These are phyloP conservation scores for Geotrupes spiniger DNA, from an alignment of 2,888 invertebrate genomes.

Conservation along the genomic window DNA sequence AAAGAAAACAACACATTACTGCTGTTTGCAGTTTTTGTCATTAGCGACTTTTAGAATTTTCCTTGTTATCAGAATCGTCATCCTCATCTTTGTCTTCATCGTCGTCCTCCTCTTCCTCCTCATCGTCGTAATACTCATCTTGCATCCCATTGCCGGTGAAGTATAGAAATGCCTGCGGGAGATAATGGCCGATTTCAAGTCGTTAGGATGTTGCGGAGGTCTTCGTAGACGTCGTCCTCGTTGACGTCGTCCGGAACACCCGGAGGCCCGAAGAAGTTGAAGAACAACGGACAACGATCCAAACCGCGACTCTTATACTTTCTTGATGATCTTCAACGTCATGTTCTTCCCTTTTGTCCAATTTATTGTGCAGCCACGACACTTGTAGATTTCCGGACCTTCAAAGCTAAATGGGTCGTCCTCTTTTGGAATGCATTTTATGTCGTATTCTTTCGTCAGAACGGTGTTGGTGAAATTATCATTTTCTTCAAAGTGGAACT, in stretches of 20 bases:
- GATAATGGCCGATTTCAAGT: conserved; percentile 98
- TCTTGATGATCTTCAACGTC: conserved; percentile 92
- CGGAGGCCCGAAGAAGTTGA: conserved; percentile 98
- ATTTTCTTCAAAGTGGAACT: conserved; percentile 90
- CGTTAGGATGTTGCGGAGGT: conserved; percentile 79
- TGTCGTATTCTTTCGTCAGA: conserved; percentile 88
- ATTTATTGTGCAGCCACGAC: conserved; percentile 90
- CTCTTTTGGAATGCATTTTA: conserved; percentile 85
- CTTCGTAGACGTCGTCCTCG: conserved; percentile 83
- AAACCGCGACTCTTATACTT: conserved; percentile 96
- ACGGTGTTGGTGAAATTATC: conserved; percentile 83
- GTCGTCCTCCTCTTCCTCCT: conserved; percentile 61
- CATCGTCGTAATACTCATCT: conserved; percentile 75
- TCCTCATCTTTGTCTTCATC: conserved; percentile 57
- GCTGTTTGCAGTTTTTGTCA: conserved; percentile 47
- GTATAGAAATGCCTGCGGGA: conserved; percentile 95
- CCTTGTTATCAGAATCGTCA: conserved; percentile 39
- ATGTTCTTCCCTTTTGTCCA: conserved; percentile 98
- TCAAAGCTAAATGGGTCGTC: conserved; percentile 87
- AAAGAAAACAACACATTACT: conserved; percentile 31
- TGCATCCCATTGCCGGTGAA: conserved; percentile 81
- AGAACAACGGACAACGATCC: conserved; percentile 97
- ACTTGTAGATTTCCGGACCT: conserved; percentile 91
- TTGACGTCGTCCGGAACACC: conserved; percentile 72
- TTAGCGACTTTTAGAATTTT: conserved; percentile 37